Evolutionary conservation across 1,140 invertebrate genomes (phyloP).

Genomic region (Trichonephila clavata): DNA sequence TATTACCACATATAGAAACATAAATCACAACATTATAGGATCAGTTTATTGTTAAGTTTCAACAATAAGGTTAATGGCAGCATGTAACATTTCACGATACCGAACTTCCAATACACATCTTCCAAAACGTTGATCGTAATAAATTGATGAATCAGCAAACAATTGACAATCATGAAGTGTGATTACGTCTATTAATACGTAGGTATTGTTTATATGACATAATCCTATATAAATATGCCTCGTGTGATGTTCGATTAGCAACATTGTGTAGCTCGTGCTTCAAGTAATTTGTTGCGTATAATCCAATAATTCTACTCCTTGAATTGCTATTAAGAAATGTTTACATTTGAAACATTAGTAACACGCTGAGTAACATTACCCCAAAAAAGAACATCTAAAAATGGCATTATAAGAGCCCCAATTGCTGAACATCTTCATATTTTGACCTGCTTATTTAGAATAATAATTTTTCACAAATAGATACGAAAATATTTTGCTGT

Average conservation of each 20-base stretch:
- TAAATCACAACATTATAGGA: background rate
- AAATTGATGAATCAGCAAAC: background rate
- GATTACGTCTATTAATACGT: constrained; percentile 25
- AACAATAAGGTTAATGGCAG: constrained; percentile 24
- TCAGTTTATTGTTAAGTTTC: background rate
- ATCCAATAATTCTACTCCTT: background rate
- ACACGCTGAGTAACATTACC: no score
- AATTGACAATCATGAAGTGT: background rate
- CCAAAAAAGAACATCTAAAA: no score
- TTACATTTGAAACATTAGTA: background rate
- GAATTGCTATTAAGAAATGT: background rate
- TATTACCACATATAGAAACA: no score
- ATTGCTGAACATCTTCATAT: no score
- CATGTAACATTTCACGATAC: background rate
- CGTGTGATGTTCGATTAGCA: background rate
- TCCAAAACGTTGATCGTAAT: background rate
- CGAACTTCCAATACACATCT: background rate
- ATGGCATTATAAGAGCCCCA: no score
- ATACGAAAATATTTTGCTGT: no score
- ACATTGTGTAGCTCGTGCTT: background rate
- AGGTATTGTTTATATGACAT: background rate
- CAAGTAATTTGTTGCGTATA: background rate
- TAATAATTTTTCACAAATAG: no score
- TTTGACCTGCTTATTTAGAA: no score
- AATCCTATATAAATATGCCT: background rate